Conservation (phyloP, 2,113 vertebrate species). For the Tupaia tana region DNA sequence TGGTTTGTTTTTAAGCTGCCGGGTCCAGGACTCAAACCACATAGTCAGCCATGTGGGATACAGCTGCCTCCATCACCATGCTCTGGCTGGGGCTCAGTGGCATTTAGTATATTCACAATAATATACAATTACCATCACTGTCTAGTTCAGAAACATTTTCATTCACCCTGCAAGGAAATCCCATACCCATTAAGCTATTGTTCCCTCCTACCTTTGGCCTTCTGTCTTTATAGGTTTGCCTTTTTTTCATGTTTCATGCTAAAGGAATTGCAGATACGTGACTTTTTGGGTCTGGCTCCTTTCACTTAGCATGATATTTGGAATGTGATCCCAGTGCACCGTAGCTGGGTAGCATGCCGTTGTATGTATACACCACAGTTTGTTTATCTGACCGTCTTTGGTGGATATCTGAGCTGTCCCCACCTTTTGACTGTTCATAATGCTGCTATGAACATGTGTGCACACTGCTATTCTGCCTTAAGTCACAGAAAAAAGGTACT, state of each 20-base stretch:
- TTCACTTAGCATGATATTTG: not conserved
- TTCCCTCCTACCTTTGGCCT: not conserved
- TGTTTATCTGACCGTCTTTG: not conserved
- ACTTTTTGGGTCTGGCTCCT: not conserved
- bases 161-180: not conserved
- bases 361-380: rapidly evolving
- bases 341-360: rapidly evolving
- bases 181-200: rapidly evolving
- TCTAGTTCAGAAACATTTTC: not conserved
- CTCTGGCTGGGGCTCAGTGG: not conserved
- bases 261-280: rapidly evolving
- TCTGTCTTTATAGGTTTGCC: not conserved
- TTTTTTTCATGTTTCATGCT: rapidly evolving
- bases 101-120: not conserved
- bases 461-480: not conserved
- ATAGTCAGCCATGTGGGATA: too few species aligned
- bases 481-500: not conserved
- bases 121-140: not conserved
- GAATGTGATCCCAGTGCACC: rapidly evolving
- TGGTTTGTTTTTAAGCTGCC: too few species aligned
- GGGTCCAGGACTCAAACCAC: too few species aligned
- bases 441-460: rapidly evolving
- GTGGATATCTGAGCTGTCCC: not conserved
- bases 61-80: too few species aligned
- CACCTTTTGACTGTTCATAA: not conserved